These are phyloP conservation scores for Lithophane leautieri DNA, from an alignment of 2,888 invertebrate genomes.

Conservation along the genomic window DNA sequence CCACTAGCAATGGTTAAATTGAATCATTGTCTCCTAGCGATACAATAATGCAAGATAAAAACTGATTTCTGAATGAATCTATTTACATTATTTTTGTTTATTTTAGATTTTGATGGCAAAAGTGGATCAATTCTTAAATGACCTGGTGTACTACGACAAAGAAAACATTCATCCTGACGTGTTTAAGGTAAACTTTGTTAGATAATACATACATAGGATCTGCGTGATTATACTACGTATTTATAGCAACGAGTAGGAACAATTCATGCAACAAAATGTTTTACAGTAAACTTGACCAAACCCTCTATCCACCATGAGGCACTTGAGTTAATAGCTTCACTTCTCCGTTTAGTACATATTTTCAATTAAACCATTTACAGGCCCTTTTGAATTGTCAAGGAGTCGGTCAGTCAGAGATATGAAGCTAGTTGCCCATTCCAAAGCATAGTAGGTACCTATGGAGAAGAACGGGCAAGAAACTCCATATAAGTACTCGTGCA, in stretches of 20 bases:
- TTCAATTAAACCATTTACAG: too few relatives aligned
- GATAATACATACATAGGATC: background rate
- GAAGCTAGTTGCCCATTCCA: too few relatives aligned
- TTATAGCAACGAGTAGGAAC: background rate
- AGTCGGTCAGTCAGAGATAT: too few relatives aligned
- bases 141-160: conserved; percentile 96
- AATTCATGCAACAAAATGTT: background rate
- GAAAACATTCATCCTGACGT: conserved; percentile 97
- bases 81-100: conserved; percentile 14
- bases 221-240: background rate
- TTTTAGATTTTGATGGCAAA: conserved; percentile 95
- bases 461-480: too few relatives aligned
- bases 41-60: background rate
- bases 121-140: conserved; percentile 96
- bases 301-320: background rate
- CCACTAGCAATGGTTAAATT: too few relatives aligned
- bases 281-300: background rate
- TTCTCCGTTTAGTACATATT: too few relatives aligned
- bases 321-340: background rate
- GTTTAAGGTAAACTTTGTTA: conserved; percentile 92
- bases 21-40: background rate
- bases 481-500: too few relatives aligned
- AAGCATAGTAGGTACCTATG: too few relatives aligned
- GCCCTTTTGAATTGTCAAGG: too few relatives aligned
- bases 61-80: conserved; percentile 1